Conservation (phyloP, 2,113 vertebrate genomes). For the Hoplias malabaricus region DNA sequence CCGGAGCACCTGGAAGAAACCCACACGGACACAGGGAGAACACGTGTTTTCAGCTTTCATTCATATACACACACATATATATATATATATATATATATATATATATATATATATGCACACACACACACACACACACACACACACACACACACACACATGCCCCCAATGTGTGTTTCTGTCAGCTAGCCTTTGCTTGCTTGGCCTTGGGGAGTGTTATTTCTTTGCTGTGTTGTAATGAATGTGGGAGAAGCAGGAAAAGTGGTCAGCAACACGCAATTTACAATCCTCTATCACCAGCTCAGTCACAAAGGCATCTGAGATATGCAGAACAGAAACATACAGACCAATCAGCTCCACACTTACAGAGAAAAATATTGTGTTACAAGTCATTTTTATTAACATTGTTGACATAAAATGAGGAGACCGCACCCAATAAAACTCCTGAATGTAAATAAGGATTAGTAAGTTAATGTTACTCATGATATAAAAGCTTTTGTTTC, state of each 20-base stretch:
- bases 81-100: too few species aligned
- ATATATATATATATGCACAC: too few species aligned
- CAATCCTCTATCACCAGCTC: background rate
- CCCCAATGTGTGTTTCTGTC: background rate
- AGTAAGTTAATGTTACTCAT: too few species aligned
- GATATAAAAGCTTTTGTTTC: too few species aligned
- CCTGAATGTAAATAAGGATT: too few species aligned
- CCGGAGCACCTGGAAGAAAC: too few species aligned
- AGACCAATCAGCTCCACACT: background rate
- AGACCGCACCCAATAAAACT: too few species aligned
- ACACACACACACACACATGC: too few species aligned
- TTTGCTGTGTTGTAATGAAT: background rate
- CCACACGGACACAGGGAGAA: too few species aligned
- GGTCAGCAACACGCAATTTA: slow-evolving; percentile 23
- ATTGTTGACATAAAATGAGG: background rate
- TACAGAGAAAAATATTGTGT: background rate
- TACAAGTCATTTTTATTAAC: background rate
- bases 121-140: too few species aligned
- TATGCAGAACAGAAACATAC: slow-evolving; percentile 17
- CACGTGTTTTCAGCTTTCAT: too few species aligned
- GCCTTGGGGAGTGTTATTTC: background rate
- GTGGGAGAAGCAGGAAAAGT: background rate
- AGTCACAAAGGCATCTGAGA: slow-evolving; percentile 11
- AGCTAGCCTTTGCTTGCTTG: background rate
- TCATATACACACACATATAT: too few species aligned